Conservation (phyloP, 1,140 invertebrate species). For the Pteromalus puparum region DNA sequence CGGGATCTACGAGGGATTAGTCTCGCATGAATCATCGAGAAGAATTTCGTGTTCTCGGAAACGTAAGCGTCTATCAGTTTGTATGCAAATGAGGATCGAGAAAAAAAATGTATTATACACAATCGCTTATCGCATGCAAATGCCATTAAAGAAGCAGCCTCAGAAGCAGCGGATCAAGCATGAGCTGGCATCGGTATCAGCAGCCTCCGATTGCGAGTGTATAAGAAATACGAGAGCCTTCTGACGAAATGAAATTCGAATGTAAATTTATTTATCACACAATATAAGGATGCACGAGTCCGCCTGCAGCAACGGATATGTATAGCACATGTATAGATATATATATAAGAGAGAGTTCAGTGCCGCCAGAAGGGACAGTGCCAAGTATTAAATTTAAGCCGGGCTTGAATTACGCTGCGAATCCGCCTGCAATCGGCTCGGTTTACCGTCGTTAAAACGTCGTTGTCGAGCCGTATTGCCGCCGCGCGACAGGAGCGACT, state of each 20-base stretch:
- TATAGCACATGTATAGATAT: not conserved
- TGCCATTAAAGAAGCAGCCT: no score
- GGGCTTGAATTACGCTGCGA: constrained; percentile 40
- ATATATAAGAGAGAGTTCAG: not conserved
- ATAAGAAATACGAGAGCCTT: no score
- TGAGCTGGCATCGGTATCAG: no score
- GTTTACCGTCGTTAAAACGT: constrained; percentile 45
- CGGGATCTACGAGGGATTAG: not conserved
- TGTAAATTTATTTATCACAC: constrained; percentile 18
- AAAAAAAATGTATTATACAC: no score
- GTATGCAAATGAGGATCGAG: no score
- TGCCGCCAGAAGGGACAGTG: not conserved
- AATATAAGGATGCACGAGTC: not conserved
- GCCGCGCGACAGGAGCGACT: not conserved
- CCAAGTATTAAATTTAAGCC: constrained; percentile 44
- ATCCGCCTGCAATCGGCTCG: constrained; percentile 35
- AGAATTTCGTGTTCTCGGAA: not conserved
- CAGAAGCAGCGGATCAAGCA: no score
- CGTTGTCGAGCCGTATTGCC: not conserved
- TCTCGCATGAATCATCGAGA: not conserved
- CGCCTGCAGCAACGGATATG: no score
- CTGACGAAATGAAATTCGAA: constrained; percentile 14
- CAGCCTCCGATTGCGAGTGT: no score
- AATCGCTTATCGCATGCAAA: no score
- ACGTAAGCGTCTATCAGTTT: not conserved